Evolutionary conservation across 2,888 invertebrate species (phyloP).

Genomic region (Bombyx huttoni): DNA sequence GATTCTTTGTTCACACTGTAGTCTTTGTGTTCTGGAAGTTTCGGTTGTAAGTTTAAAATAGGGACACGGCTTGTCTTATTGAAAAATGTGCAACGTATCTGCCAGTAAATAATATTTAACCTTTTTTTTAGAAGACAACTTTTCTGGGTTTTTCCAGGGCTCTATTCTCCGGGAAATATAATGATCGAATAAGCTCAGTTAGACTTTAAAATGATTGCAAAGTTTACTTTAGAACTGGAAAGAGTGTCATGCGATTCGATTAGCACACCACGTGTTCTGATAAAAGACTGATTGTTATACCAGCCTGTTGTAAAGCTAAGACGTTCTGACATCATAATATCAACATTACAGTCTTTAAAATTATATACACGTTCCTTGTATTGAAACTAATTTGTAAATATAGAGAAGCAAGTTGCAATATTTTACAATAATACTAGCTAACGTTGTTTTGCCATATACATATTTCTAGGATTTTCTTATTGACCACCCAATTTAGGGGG

Average conservation of each 20-base stretch:
- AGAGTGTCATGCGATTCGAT: slow-evolving; percentile 28
- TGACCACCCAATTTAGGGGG: too few species aligned
- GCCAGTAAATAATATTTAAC: not conserved
- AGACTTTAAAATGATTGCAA: not conserved
- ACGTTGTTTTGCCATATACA: too few species aligned
- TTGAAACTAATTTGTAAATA: not conserved
- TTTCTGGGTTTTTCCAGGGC: not conserved
- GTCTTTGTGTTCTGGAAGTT: slow-evolving; percentile 32
- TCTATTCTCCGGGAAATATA: too few species aligned
- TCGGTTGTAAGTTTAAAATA: slow-evolving; percentile 11
- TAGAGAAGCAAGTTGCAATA: too few species aligned
- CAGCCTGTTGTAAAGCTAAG: slow-evolving; percentile 14
- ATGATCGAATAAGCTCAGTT: too few species aligned
- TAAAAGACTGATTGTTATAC: slow-evolving; percentile 26
- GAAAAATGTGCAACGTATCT: not conserved
- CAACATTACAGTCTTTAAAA: not conserved
- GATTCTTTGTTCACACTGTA: slow-evolving; percentile 42
- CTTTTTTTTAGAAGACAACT: not conserved
- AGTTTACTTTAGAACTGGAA: not conserved
- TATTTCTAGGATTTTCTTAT: too few species aligned
- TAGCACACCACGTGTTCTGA: slow-evolving; percentile 42
- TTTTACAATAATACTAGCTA: too few species aligned
- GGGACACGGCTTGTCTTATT: not conserved
- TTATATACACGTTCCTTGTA: not conserved
- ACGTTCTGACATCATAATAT: slow-evolving; percentile 15